phyloP scores from a whole-genome alignment of 2,797 vertebrate species.

The Philypnodon macrostomus region DNA sequence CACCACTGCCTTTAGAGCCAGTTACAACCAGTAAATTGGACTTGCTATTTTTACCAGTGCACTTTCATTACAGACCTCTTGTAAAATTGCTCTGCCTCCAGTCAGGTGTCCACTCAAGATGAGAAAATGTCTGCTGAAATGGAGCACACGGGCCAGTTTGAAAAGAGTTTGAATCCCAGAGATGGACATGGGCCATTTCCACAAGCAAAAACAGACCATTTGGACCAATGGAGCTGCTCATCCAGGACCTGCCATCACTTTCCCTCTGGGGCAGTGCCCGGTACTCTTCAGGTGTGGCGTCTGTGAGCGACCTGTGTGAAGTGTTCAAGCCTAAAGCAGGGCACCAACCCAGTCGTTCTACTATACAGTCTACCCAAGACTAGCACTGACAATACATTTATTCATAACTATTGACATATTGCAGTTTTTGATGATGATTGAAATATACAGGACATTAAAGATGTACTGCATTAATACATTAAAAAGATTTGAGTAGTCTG shows the following conservation, averaged over 20 bases:
- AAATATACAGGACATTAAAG: too few species aligned
- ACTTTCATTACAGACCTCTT: not conserved
- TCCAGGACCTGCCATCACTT: constrained; percentile 1
- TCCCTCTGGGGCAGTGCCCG: not conserved
- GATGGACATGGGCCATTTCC: constrained; percentile 6
- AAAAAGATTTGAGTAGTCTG: too few species aligned
- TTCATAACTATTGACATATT: too few species aligned
- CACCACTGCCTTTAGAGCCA: not conserved
- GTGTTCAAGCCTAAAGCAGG: not conserved
- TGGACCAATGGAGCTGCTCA: not conserved
- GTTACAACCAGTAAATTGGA: not conserved
- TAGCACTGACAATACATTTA: too few species aligned
- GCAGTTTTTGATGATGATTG: too few species aligned
- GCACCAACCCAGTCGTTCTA: not conserved
- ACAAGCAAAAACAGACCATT: constrained; percentile 7
- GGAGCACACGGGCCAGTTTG: not conserved
- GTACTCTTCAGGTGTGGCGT: not conserved
- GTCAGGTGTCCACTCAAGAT: constrained; percentile 10
- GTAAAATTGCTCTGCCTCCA: constrained; percentile 2
- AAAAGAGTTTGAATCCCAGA: constrained; percentile 6
- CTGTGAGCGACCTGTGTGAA: not conserved
- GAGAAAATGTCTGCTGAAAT: constrained; percentile 4
- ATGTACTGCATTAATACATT: too few species aligned
- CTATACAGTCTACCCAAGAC: too few species aligned
- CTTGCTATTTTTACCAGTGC: not conserved